Evolutionary conservation across 2,113 vertebrate species (phyloP).

Genomic region (Phocoena sinus): DNA sequence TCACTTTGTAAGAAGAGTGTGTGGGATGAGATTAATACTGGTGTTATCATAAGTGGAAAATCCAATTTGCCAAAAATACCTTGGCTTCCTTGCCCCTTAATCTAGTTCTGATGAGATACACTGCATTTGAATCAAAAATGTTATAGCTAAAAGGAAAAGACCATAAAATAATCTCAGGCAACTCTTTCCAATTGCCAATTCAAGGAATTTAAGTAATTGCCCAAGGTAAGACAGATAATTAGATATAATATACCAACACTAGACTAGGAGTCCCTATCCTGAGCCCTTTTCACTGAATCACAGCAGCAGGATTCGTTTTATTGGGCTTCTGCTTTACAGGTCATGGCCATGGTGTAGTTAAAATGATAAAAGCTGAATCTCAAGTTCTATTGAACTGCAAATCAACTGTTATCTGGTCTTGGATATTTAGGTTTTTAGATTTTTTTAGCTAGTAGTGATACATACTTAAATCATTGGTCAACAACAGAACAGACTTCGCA

Average conservation of each 20-base stretch:
- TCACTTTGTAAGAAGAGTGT: background rate
- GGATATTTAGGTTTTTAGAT: background rate
- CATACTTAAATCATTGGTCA: background rate
- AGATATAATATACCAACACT: slow-evolving; percentile 42
- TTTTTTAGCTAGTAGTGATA: background rate
- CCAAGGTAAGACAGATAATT: slow-evolving; percentile 47
- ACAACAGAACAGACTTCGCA: background rate
- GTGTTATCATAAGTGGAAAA: slow-evolving; percentile 37
- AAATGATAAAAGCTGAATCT: background rate
- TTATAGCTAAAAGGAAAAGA: slow-evolving; percentile 44
- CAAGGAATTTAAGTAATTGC: slow-evolving; percentile 47
- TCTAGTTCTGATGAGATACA: slow-evolving; percentile 44
- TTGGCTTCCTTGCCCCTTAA: background rate
- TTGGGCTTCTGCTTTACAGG: background rate
- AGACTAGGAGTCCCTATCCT: background rate
- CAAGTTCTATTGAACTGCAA: slow-evolving; percentile 10
- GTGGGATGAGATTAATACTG: slow-evolving; percentile 9
- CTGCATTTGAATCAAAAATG: slow-evolving; percentile 46
- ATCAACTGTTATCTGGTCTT: background rate
- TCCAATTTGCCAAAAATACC: slow-evolving; percentile 23
- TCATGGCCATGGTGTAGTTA: background rate
- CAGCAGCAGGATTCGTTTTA: background rate
- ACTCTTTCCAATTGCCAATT: slow-evolving; percentile 39
- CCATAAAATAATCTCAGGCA: slow-evolving; percentile 40
- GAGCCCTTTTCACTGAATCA: background rate